Evolutionary conservation across 2,113 vertebrate genomes (phyloP), one percentile per base, ranked within the genome.

Genomic region (Sminthopsis crassicaudata): DNA sequence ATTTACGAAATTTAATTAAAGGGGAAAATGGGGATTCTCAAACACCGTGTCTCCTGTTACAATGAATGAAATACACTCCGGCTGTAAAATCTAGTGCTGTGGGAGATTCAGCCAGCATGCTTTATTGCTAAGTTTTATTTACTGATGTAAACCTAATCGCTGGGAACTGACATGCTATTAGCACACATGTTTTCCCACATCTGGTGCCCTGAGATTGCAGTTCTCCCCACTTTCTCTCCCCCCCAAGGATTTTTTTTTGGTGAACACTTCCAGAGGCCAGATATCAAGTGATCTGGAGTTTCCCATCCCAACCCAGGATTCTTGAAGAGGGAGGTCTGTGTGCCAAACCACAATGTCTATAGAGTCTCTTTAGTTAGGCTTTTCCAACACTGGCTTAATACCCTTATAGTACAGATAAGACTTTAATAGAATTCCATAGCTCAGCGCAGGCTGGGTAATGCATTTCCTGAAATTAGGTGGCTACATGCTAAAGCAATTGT

Each of bases 1-100:
- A 97, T 98, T 98, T 98, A 98, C 92, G 92, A 96, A 96, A 97
- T 97, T 97, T 97, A 98, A 98, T 98, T 98, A 97, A 97, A 98
- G 96, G 95, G 95, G 96, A 97, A 95, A 97, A 8, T 91, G 91
- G 95, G 94, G 97, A 96, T 96, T 95, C 95, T 96, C 94, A 1
- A 84, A 94, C 94, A 95, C 97, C 92, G 90, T 96, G 96, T 96
- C 94, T 97, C 96, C 95, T 90, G 95, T 97, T 95, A 96, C 95
- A 97, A 92, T 94, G 94, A 98, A 91, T 98, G 96, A 98, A 98
- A 98, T 98, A 98, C 94, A 96, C 95, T 23, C 11, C 3, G 96
- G 95, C 95, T 94, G 95, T 98, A 98, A 98, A 98, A 95, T 95
- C 92, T 57, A 97, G 96, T 51, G 94, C 97, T 97, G 95, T 97